Evolutionary conservation across 2,797 vertebrate genomes (phyloP), one percentile per base, ranked within the genome.

Genomic region (Chromis chromis): DNA sequence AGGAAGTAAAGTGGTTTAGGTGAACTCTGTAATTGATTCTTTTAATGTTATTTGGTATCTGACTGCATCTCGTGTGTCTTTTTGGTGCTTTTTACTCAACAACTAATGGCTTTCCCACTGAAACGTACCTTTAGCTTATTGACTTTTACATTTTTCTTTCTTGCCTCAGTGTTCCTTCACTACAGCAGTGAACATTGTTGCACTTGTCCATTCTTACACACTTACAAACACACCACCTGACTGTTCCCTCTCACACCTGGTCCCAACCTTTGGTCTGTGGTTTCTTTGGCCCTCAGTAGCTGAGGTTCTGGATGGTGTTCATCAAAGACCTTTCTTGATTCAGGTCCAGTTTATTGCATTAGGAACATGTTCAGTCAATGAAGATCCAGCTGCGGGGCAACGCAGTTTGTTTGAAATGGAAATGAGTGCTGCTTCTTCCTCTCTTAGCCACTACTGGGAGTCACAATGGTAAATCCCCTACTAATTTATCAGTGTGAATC

Each of bases 251-350:
- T 65, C 85, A 86, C 88, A 90, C 87, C 84, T 89, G 87, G 72
- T 65, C 74, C 50, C 57, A 66, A 62, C 53, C 70, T 72, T 64
- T 77, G 52, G 57, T 83, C 65, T 85, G 79, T 67, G 79, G 83
- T 88, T 87, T 77, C 74, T 82, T 74, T 85, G 81, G 65, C 67
- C 74, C 50, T 67, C 73, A 65, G 84, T 84, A 73, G 76, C 70
- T 75, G 50, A 82, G 73, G 75, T 85, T 76, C 64, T 79, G 31
- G 76, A 79, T 74, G 65, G 65, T 65, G 60, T 85, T 91, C 85
- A 90, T 93, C 85, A 93, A 91, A 91, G 67, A 65, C 70, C 78
- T 79, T 54, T 85, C 93, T 95, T 96, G 95, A 96, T 94, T 78
- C 90, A 82, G 79, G 72, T 94, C 94, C 95, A 96, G 93, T 90